Evolutionary conservation across 2,797 vertebrate species (phyloP).

Genomic region (Peromyscus nudipes): DNA sequence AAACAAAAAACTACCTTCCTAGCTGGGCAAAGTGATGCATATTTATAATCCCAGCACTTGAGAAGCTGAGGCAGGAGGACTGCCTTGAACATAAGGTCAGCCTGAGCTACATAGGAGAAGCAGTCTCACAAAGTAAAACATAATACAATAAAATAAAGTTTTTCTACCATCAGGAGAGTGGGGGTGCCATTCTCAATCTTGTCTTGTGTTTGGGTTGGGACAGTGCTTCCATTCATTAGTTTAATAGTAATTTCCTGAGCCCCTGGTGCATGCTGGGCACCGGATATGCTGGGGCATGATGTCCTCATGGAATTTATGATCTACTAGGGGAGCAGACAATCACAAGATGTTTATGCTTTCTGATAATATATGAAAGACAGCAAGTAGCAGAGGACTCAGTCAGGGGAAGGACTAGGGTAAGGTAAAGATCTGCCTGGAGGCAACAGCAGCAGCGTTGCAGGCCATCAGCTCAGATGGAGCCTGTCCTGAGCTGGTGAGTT

Average conservation of each 20-base stretch:
- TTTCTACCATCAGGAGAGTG: background rate
- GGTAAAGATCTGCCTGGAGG: background rate
- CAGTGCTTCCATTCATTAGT: background rate
- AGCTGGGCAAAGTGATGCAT: background rate
- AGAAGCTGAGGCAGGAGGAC: background rate
- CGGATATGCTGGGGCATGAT: no score
- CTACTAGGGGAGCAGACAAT: background rate
- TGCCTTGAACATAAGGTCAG: background rate
- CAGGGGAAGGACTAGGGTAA: background rate
- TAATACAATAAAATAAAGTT: background rate
- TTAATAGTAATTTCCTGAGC: background rate
- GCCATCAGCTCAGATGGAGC: background rate
- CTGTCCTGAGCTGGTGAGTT: background rate
- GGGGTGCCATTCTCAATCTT: background rate
- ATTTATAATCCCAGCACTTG: background rate
- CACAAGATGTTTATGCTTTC: background rate
- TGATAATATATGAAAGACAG: background rate
- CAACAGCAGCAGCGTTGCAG: background rate
- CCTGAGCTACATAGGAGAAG: background rate
- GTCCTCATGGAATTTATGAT: background rate
- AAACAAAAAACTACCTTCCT: background rate
- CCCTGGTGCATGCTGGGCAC: background rate
- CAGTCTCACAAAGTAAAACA: background rate
- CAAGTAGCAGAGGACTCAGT: background rate
- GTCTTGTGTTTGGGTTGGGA: background rate